Evolutionary conservation across 2,797 vertebrate genomes (phyloP), one percentile per base, ranked within the genome.

Genomic region (Acropternis orthonyx): DNA sequence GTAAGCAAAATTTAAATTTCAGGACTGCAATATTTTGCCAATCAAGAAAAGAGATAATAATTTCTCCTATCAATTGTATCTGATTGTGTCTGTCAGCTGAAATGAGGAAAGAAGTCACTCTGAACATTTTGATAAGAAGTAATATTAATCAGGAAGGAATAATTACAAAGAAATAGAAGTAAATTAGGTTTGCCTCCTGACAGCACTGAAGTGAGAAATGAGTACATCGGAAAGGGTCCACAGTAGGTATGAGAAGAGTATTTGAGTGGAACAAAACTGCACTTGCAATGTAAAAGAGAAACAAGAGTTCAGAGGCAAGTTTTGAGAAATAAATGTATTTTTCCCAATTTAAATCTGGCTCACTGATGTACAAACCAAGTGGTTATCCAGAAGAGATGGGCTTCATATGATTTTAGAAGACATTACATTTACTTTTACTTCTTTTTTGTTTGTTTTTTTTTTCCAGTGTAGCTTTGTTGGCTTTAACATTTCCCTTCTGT

Each of bases 121-220:
- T 95, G 74, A 97, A 90, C 68, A 67, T 59, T 95, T 94, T 95
- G 75, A 84, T 96, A 93, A 96, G 92, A 96, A 91, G 93, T 78
- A 91, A 92, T 93, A 96, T 96, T 89, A 94, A 91, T 96, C 69
- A 95, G 55, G 81, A 74, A 95, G 59, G 85, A 97, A 96, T 93
- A 97, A 97, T 97, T 97, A 95, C 83, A 91, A 85, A 93, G 77
- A 94, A 93, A 87, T 86, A 86, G 86, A 95, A 90, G 56, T 81
- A 95, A 77, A 96, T 95, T 96, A 96, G 30, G 63, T 92, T 94
- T 97, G 73, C 71, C 88, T 97, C 83, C 81, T 96, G 90, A 77
- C 78, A 94, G 88, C 94, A 97, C 30, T 97, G 93, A 85, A 92
- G 94, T 95, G 95, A 92, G 73, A 97, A 97, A 97, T 98, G 79